phyloP scores from a whole-genome alignment of 2,113 vertebrate species.

The Hipposideros armiger region DNA sequence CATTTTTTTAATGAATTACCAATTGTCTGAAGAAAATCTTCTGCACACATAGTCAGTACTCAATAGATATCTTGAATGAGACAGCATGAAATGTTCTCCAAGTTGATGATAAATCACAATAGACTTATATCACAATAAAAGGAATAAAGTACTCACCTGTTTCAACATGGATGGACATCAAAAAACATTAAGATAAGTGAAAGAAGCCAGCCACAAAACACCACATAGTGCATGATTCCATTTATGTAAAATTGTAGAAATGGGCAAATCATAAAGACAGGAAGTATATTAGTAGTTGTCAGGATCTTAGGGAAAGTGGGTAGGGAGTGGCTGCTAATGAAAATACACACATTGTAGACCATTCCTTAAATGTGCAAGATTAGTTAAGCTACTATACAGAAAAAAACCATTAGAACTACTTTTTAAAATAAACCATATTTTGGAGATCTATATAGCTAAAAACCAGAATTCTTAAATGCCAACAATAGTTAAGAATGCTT shows the following conservation, averaged over 20 bases:
- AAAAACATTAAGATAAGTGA: neutral
- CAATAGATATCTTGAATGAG: neutral
- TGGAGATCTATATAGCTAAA: neutral
- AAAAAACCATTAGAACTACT: neutral
- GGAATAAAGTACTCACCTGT: neutral
- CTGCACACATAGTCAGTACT: neutral
- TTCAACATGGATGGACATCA: neutral
- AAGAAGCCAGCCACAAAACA: neutral
- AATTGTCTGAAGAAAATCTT: neutral
- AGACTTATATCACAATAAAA: neutral
- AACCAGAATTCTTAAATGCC: neutral
- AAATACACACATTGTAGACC: neutral
- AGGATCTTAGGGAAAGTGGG: neutral
- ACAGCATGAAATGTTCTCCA: neutral
- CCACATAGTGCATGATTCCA: no score
- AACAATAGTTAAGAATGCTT: neutral
- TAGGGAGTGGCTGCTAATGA: neutral
- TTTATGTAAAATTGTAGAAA: neutral
- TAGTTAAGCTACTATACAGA: neutral
- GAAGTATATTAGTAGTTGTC: neutral
- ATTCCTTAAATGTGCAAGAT: neutral
- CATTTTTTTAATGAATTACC: conserved; percentile 12
- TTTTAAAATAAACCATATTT: neutral
- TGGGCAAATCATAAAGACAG: neutral
- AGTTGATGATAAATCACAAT: neutral